These are phyloP conservation scores for Bos indicus DNA, from an alignment of 2,113 vertebrate species.

Conservation along the genomic window DNA sequence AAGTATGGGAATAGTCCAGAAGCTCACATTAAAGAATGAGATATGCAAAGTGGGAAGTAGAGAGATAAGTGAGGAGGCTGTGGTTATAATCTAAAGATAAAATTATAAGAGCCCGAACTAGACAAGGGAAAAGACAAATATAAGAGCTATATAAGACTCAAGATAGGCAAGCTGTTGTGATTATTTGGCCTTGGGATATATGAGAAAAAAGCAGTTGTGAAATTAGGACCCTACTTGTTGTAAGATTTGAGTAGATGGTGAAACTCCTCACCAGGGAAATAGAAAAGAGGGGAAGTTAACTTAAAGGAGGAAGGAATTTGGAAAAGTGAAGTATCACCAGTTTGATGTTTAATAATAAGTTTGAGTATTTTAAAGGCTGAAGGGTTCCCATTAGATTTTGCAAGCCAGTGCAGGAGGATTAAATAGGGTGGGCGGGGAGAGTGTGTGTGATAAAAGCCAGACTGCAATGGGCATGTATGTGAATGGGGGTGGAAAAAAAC, in stretches of 20 bases:
- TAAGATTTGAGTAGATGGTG: background rate
- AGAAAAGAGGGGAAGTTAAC: background rate
- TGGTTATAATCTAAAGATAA: background rate
- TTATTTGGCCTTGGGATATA: background rate
- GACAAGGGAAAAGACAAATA: background rate
- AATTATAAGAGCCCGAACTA: background rate
- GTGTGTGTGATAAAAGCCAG: background rate
- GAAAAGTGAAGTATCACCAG: background rate
- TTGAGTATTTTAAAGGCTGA: background rate
- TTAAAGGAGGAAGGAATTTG: background rate
- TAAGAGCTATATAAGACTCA: background rate
- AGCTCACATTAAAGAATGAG: background rate
- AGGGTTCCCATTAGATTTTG: background rate
- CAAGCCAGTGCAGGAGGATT: background rate
- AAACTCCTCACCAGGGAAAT: background rate
- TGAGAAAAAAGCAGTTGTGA: background rate
- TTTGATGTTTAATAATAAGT: background rate
- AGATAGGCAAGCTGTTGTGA: background rate
- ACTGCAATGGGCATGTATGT: background rate
- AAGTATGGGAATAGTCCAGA: background rate
- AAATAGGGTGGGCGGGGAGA: too few relatives aligned
- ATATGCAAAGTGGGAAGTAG: background rate
- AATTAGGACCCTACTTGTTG: background rate
- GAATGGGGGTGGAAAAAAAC: background rate
- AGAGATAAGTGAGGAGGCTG: background rate